Base-by-base conservation (phyloP, 2,113 vertebrate species). In the Chaetops frenatus region DNA sequence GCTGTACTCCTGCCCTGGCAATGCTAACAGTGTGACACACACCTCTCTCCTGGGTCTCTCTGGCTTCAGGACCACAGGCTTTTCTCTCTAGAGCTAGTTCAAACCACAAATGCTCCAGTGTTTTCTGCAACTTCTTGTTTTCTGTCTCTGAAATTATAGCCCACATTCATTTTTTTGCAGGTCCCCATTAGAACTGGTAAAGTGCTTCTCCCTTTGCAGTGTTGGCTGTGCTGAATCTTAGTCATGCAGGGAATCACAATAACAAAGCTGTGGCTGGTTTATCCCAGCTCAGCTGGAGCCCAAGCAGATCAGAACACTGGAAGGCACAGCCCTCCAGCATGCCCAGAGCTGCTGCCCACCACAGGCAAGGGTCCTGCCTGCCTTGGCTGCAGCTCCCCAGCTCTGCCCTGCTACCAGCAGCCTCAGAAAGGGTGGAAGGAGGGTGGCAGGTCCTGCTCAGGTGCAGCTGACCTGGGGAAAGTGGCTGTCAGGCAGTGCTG, bases 391-490 rank as follows among this genome's bases (percentile, higher is more conserved):
- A 22, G 71, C 33, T 80, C 29, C 69, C 33, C 7, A 6, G 22
- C 47, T 44, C 61, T 42, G 35, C 51, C 20, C 6, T 1, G 5
- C 15, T 8, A 18, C 8, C 0, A 0, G 56, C 50, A 69, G 70
- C 29, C 65, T 44, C 36, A 11, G 66, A 25, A 4, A 4, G n/a
- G 24, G 6, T 25, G 69, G 48, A n/a, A 77, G 36, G 33, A 87
- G 25, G 27, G 21, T 29, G 36, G 7, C 62, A 73, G 54, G 7
- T 11, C 28, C 74, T 44, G 25, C 22, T 31, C 44, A 40, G 38
- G 35, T 28, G 12, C 45, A 45, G 61, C 60, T 79, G 36, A 18
- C 14, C 13, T 2, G 6, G 9, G 35, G 11, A 20, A 1, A 7
- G 51, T 33, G 69, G 31, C 60, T 29, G 16, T 7, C 50, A 33